Evolutionary conservation across 2,797 vertebrate species (phyloP).

Genomic region (Halcyon smyrnensis): DNA sequence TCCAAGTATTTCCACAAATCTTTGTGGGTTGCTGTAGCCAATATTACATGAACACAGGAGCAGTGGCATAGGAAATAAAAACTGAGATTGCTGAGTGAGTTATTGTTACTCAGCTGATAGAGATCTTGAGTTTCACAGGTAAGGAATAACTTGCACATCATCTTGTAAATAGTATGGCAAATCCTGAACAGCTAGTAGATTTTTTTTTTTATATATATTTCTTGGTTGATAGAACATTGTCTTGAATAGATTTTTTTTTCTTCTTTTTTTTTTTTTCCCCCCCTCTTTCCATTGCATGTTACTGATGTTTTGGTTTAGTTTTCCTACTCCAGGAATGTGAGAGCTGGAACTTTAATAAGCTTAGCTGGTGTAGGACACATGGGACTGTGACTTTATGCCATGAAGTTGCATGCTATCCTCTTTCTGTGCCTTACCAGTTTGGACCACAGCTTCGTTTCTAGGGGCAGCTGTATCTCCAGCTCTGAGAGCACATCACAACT

Average conservation of each 20-base stretch:
- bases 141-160: neutral
- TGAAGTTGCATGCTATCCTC: neutral
- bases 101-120: neutral
- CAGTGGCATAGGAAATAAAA: neutral
- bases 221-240: neutral
- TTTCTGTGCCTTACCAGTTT: neutral
- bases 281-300: neutral
- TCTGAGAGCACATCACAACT: neutral
- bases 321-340: neutral
- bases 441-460: neutral
- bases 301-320: neutral
- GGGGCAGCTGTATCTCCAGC: neutral
- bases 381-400: neutral
- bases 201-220: neutral
- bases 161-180: neutral
- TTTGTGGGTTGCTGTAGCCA: neutral
- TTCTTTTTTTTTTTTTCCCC: neutral
- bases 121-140: neutral
- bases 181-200: neutral
- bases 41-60: neutral
- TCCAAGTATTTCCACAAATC: neutral
- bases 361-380: neutral
- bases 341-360: neutral
- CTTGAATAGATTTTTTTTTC: neutral
- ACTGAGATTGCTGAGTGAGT: neutral